Conservation (phyloP, 2,113 vertebrate genomes). For the Phasianus colchicus region DNA sequence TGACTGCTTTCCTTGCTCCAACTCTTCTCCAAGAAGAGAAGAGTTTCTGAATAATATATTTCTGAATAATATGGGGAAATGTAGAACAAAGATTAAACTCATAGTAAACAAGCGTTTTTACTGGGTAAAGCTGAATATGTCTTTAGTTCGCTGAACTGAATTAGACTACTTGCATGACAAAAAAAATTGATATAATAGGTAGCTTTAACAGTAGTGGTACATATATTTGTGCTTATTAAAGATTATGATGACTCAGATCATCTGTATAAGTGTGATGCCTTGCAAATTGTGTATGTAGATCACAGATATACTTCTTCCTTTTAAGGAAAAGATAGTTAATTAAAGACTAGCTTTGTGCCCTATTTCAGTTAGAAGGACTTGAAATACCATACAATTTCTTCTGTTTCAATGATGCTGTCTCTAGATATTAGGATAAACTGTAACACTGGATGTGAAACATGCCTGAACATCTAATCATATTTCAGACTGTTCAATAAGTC, state of each 20-base stretch:
- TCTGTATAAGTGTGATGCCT: not conserved
- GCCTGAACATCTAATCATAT: not conserved
- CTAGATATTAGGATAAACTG: not conserved
- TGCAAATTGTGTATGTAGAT: not conserved
- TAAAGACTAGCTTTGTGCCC: not conserved
- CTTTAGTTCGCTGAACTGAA: not conserved
- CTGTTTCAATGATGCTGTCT: not conserved
- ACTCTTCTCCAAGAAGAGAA: not conserved
- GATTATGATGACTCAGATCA: not conserved
- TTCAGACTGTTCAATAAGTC: not conserved
- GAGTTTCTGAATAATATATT: no score
- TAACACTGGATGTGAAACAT: not conserved
- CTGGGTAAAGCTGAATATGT: not conserved
- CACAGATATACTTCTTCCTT: not conserved
- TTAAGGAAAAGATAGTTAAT: not conserved
- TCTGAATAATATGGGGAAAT: not conserved
- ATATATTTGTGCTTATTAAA: not conserved
- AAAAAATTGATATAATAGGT: not conserved
- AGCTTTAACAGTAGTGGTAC: not conserved
- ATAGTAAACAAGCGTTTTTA: not conserved
- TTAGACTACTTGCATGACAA: not conserved
- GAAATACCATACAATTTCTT: not conserved
- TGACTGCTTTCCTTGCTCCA: not conserved
- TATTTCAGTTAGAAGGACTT: not conserved
- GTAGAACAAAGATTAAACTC: not conserved